A percentile compares a stretch with the other conserved stretches of the same genome.
These are phyloP conservation scores for Habrosyne pyritoides DNA, from an alignment of 2,888 invertebrate species.

Conservation along the genomic window DNA sequence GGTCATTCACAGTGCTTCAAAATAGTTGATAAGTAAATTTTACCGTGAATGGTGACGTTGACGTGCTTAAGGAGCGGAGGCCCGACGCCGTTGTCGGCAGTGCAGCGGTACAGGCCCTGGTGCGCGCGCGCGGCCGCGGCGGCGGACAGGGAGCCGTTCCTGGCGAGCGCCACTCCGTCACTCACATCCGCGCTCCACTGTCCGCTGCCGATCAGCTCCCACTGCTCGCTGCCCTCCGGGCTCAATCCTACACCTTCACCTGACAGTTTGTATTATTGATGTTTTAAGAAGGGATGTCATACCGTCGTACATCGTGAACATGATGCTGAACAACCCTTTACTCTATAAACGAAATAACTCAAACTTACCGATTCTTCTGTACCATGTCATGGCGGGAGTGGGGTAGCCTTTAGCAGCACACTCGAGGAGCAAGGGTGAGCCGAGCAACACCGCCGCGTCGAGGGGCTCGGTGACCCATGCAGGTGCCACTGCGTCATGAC, in stretches of 20 bases:
- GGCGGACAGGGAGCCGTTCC: slow-evolving; percentile 85
- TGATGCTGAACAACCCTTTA: neutral
- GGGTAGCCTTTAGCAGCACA: slow-evolving; percentile 91
- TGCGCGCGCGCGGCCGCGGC: slow-evolving; percentile 86
- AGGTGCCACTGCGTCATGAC: slow-evolving; percentile 85
- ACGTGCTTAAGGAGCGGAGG: slow-evolving; percentile 91
- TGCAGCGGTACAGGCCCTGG: slow-evolving; percentile 91
- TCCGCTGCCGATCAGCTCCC: slow-evolving; percentile 37
- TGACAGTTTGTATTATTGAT: slow-evolving; percentile 6
- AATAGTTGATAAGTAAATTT: slow-evolving; percentile 37
- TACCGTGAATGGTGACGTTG: slow-evolving; percentile 91
- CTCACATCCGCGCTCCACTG: slow-evolving; percentile 25
- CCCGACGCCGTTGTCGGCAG: slow-evolving; percentile 92
- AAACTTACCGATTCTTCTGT: slow-evolving; percentile 74
- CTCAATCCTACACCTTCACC: slow-evolving; percentile 33
- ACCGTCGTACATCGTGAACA: no score
- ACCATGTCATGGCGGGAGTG: slow-evolving; percentile 86
- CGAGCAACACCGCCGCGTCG: slow-evolving; percentile 87
- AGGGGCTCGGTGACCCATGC: slow-evolving; percentile 88
- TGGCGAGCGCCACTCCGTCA: slow-evolving; percentile 24
- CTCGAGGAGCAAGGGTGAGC: slow-evolving; percentile 86
- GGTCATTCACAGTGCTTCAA: neutral
- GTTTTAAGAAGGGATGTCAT: neutral
- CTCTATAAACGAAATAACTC: neutral
- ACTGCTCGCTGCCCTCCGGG: slow-evolving; percentile 39